phyloP scores from a whole-genome alignment of 2,797 vertebrate genomes.

The Acrossocheilus wenchowensis region DNA sequence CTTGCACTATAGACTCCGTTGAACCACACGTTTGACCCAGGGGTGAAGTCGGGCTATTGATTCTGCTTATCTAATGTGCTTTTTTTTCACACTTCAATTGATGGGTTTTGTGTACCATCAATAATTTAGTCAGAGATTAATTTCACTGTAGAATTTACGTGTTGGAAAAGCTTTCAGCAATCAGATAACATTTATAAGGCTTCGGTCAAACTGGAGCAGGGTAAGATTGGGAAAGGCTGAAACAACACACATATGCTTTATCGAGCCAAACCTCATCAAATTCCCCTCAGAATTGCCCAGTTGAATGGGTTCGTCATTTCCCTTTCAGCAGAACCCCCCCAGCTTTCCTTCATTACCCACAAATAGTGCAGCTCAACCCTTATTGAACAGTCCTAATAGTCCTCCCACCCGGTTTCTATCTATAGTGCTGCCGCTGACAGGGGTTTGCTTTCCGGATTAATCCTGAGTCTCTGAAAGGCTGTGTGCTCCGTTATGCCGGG shows the following conservation, averaged over 20 bases:
- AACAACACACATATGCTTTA: constrained; percentile 54
- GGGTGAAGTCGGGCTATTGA: constrained; percentile 70
- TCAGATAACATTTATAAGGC: constrained; percentile 77
- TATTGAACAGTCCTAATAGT: constrained; percentile 46
- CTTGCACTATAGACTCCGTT: constrained; percentile 42
- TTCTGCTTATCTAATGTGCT: constrained; percentile 69
- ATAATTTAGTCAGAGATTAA: constrained; percentile 80
- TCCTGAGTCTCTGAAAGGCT: constrained; percentile 68
- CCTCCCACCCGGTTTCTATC: constrained; percentile 28
- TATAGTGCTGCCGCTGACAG: not conserved
- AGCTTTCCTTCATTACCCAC: constrained; percentile 62
- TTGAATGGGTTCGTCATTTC: constrained; percentile 66
- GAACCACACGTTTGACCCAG: constrained; percentile 43
- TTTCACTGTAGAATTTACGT: constrained; percentile 70
- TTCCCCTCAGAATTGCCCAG: constrained; percentile 68
- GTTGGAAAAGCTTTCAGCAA: constrained; percentile 70
- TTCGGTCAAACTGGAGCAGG: constrained; percentile 68
- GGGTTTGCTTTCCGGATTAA: constrained; percentile 60
- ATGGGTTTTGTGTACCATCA: constrained; percentile 68
- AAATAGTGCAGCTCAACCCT: constrained; percentile 46
- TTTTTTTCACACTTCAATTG: constrained; percentile 53
- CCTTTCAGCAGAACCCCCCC: constrained; percentile 62
- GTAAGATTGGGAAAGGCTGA: constrained; percentile 61
- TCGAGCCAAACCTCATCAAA: constrained; percentile 69
- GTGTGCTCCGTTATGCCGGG: constrained; percentile 73